Base-by-base conservation (phyloP, 2,113 vertebrate genomes). In the Nothobranchius furzeri region DNA sequence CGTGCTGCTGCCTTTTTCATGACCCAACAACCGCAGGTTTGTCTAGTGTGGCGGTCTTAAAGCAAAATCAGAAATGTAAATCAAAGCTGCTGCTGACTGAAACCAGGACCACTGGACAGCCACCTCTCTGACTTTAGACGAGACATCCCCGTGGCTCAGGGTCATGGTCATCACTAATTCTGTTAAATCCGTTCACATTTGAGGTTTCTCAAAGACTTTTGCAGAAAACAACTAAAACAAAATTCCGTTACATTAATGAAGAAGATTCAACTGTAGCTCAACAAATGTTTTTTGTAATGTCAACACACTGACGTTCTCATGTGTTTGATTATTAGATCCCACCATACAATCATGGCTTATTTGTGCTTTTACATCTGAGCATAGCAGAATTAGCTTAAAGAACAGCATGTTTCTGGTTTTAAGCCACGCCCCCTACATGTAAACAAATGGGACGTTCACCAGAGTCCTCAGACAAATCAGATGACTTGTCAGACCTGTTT, bases 151-250 rank as follows among this genome's bases (percentile, higher is more conserved):
- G 68, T 12, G 12, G 58, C 37, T 78, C 57, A 46, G 64, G 14
- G 11, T 20, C n/a, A 59, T 57, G 53, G 70, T 73, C 63, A 40
- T 73, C 63, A 40, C 42, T 68, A 79, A 46, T 71, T 12, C 79
- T 84, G 76, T 73, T 63, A 42, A 40, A 40, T 46, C 48, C 2
- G 73, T 85, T 81, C 79, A 60, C 77, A 86, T 75, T 46, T 12
- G 9, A 11, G 56, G 13, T 35, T 63, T 54, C 79, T 75, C 7
- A 1, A 46, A 78, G 72, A 65, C 48, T 62, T 40, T 17, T 7
- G 20, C 6, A 59, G 43, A 56, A 77, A 76, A 68, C 6, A 7
- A 73, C 73, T 40, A 40, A 1, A 13, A 58, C 17, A 42, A 59
- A 42, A 40, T 75, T 59, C 64, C 72, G 45, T 42, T 3, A 17